Base-by-base conservation (phyloP, 2,113 vertebrate genomes). In the Hyaena hyaena region DNA sequence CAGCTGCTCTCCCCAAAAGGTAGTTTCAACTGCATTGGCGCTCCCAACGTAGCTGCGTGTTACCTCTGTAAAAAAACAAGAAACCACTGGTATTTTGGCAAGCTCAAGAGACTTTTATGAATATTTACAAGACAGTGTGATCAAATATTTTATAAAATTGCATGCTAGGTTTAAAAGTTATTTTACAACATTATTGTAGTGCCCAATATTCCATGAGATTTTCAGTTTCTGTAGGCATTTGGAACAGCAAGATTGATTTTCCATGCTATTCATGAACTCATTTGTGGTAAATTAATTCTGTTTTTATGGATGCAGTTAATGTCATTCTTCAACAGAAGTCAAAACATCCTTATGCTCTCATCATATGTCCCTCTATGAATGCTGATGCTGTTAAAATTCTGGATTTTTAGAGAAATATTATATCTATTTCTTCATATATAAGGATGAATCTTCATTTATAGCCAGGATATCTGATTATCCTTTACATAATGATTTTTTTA, bases 201-300 rank as follows among this genome's bases (percentile, higher is more conserved):
- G 9, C 31, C 7, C 74, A 23, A 80, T 65, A 73, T 88, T 92
- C 16, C 61, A 12, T 39, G 90, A 81, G 12, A 91, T 21, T 58
- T 95, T 63, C 14, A 88, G 55, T 53, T 35, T 88, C 31, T 77
- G 4, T 76, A 43, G 43, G 28, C 43, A 76, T 94, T 68, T 80
- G 21, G 39, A 85, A 97, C 53, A 74, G n/a, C 10, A 89, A 74
- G 93, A 84, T 23, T 63, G 71, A 74, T 88, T 95, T 93, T 80
- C 65, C 19, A 33, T 48, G 10, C 28, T 39, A 94, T 88, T 88
- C 21, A 69, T 74, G 80, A 88, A 93, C 35, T 93, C 26, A 80
- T 85, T 92, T 90, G n/a, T 35, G 35, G 15, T 93, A 90, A 79
- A 95, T 84, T 88, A 95, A 88, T 66, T 39, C 39, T 93, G 53